Evolutionary conservation across 2,797 vertebrate species (phyloP).

Genomic region (Mormyrops attenuatus): DNA sequence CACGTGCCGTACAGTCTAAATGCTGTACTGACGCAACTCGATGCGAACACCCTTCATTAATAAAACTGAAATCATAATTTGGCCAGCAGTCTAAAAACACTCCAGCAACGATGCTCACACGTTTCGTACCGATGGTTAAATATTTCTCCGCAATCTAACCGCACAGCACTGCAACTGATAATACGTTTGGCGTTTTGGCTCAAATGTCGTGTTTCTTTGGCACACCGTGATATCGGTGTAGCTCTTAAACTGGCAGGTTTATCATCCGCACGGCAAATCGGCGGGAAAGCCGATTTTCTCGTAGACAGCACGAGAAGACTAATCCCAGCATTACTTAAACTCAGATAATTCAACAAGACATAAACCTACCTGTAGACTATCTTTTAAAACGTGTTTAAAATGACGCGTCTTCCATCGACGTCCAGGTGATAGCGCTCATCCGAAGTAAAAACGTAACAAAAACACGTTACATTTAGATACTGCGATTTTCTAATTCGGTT

Average conservation of each 20-base stretch:
- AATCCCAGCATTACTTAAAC: not conserved
- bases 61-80: not conserved
- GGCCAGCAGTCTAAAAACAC: not conserved
- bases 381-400: not conserved
- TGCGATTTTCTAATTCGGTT: not conserved
- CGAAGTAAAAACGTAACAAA: not conserved
- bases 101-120: not conserved
- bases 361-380: constrained; percentile 31
- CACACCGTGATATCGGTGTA: not conserved
- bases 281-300: constrained; percentile 1
- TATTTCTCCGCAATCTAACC: not conserved
- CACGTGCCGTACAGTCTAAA: not conserved
- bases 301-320: not conserved
- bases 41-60: not conserved
- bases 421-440: not conserved
- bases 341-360: not conserved
- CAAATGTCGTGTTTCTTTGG: not conserved
- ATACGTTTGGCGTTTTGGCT: not conserved
- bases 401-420: constrained; percentile 44
- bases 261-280: not conserved
- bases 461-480: constrained; percentile 15
- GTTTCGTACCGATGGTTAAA: not conserved
- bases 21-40: not conserved
- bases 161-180: no score
- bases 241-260: not conserved